phyloP scores from a whole-genome alignment of 2,888 invertebrate species.

The Petrolisthes manimaculis region DNA sequence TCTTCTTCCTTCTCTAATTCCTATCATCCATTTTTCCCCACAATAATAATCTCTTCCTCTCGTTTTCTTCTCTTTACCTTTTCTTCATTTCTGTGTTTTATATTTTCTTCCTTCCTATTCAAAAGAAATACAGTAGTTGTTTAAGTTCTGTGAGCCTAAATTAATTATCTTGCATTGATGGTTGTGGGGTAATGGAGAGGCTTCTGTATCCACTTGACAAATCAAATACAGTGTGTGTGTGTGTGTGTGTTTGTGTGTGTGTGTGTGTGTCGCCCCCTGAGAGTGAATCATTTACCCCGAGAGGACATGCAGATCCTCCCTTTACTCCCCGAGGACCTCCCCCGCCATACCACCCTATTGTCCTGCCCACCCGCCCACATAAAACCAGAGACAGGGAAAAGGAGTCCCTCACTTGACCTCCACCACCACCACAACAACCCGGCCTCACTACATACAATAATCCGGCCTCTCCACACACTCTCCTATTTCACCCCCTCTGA shows the following conservation, averaged over 20 bases:
- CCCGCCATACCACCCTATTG: background rate
- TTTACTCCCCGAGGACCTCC: background rate
- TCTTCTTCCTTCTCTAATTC: background rate
- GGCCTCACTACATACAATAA: background rate
- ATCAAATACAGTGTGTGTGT: too few species aligned
- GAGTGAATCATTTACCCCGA: background rate
- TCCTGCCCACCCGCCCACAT: background rate
- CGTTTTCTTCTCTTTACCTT: background rate
- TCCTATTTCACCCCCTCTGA: background rate
- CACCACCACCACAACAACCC: background rate
- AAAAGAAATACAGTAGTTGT: too few species aligned
- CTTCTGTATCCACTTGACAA: too few species aligned
- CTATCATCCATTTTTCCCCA: background rate
- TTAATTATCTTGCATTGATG: too few species aligned
- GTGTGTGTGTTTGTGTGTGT: too few species aligned
- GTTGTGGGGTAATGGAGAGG: too few species aligned
- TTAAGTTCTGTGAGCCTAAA: too few species aligned
- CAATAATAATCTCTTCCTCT: background rate
- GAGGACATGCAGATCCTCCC: background rate
- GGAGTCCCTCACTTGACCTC: background rate
- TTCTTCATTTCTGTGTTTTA: background rate
- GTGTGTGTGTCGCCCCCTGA: background rate
- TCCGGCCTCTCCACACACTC: background rate
- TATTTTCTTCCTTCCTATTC: background rate
- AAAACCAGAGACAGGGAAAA: too few species aligned